Evolutionary conservation across 2,113 vertebrate species (phyloP), one percentile per base, ranked within the genome.

Genomic region (Mormyrus iriodes): DNA sequence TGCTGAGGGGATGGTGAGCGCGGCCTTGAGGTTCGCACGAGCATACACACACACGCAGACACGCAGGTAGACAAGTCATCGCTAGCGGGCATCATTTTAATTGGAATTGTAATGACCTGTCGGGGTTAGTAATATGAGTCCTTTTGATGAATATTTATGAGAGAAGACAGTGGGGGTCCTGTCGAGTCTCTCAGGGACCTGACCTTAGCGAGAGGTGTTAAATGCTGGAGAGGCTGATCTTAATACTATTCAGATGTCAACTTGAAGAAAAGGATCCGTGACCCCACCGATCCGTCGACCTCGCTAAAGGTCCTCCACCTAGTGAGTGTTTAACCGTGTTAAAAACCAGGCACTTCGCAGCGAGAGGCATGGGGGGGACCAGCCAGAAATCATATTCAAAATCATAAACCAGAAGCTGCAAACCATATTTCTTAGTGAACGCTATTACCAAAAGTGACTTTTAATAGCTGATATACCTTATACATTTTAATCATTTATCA

Each of bases 81-180:
- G 82, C 82, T 84, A 48, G 42, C 24, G 82, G 82, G 82, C 39
- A 84, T 84, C 82, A 48, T 84, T 84, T 84, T 84, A 84, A 84
- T 84, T 84, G 82, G 82, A 84, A 84, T 46, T 84, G 82, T 84
- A 84, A 84, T 84, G 82, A 48, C 82, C 82, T 48, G 82, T 84
- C 44, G 42, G 44, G 44, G 82, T 84, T 44, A 24, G 82, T 84
- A 48, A 84, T 44, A 84, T 48, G 39, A 84, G 82, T n/a, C 82
- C 39, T 84, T 69, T 46, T 84, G 7, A 84, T 84, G 82, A 84
- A 84, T 84, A 84, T 84, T 39, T n/a, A 84, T 84, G 82, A 84
- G 82, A 3, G 82, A 24, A 84, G 82, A 19, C 24, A 2, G 44
- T 21, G 19, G 82, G 82, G 82, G 82, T 84, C 44, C 82, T 84